Evolutionary conservation across 2,888 invertebrate genomes (phyloP).

Genomic region (Tipula helvola): DNA sequence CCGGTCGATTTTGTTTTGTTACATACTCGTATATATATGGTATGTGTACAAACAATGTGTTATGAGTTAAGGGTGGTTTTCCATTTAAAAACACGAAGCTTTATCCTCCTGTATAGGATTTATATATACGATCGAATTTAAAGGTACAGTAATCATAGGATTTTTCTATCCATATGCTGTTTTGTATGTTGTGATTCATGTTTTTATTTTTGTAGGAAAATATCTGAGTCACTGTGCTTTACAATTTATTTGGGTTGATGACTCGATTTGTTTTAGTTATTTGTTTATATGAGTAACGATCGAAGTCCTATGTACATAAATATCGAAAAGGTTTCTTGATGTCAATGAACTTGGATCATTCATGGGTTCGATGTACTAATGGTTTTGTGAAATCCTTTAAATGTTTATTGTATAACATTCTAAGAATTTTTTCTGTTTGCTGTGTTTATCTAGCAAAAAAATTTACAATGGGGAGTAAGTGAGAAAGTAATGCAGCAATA

Average conservation of each 20-base stretch:
- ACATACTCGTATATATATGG: neutral
- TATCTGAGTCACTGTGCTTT: neutral
- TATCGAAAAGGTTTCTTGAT: neutral
- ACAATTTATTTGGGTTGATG: neutral
- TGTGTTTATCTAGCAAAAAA: too few relatives aligned
- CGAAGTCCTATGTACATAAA: neutral
- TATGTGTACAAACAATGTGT: neutral
- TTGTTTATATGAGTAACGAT: neutral
- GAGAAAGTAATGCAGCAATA: too few relatives aligned
- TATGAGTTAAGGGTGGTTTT: conserved; percentile 4
- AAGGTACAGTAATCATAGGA: neutral
- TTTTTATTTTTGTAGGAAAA: neutral
- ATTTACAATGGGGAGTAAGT: too few relatives aligned
- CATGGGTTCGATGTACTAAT: neutral
- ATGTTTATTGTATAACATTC: too few relatives aligned
- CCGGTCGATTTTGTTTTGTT: neutral
- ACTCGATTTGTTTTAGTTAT: neutral
- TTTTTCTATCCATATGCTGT: neutral
- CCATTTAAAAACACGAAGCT: neutral
- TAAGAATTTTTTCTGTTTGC: too few relatives aligned
- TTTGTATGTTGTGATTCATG: neutral
- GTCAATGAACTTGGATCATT: neutral
- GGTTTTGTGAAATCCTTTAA: neutral
- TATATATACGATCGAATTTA: neutral
- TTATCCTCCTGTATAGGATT: neutral